Evolutionary conservation across 2,113 vertebrate species (phyloP), one percentile per base, ranked within the genome.

Genomic region (Cranoglanis bouderius): DNA sequence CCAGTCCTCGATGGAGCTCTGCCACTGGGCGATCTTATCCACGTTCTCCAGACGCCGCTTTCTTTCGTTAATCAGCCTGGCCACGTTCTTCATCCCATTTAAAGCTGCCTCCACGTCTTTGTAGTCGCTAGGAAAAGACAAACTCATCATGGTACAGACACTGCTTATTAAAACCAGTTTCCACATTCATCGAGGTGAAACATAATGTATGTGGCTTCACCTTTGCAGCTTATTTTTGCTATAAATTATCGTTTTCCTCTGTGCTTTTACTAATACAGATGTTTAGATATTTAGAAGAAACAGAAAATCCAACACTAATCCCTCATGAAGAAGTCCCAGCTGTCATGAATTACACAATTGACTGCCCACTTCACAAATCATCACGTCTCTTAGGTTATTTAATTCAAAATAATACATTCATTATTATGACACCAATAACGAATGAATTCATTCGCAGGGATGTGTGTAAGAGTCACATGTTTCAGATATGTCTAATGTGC

Each of bases 1-100:
- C 98, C 98, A 99, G 92, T 97, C 97, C 89, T 99, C 98, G 87
- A 99, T 97, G 5, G 97, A 96, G 89, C 97, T 99, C 94, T 99
- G 98, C 98, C 98, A 99, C 84, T 98, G 97, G 24, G 98, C 98
- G 4, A 99, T 99, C 92, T 98, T 99, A 93, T 98, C 97, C 0
- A 99, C 97, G 93, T 99, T 99, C 92, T 99, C 98, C 61, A 99
- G 96, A 5, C 98, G 97, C 49, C 98, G 95, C 90, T 99, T 99
- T 53, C 97, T 94, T 93, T 99, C 98, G 0, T 99, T 99, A 93
- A 99, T 99, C 85, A 99, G 96, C 87, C 88, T 95, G 85, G 98
- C 98, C 43, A 99, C 98, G 0, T 99, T 98, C 92, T 98, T 99
- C 98, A 99, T 99, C 91, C 97, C 98, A 0, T 97, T 97, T 88